Percentiles rank a stretch among this genome's conserved stretches.
phyloP scores from a whole-genome alignment of 2,797 vertebrate genomes.

The Chanos chanos region DNA sequence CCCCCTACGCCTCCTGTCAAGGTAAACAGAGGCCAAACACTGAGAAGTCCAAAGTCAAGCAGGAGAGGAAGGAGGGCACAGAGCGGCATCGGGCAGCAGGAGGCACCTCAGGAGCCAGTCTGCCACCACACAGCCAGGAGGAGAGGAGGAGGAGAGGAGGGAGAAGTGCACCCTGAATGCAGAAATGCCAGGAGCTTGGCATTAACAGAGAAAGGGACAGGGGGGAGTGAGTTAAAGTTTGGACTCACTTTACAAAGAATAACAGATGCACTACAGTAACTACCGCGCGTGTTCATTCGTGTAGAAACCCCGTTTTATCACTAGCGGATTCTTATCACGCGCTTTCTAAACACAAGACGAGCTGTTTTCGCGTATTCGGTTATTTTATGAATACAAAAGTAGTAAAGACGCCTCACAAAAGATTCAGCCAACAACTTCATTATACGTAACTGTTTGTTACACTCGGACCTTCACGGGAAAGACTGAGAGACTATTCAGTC shows the following conservation, averaged over 20 bases:
- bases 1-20: slow-evolving; percentile 78
- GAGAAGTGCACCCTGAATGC: slow-evolving; percentile 62
- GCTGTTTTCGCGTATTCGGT: too few species aligned
- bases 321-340: too few species aligned
- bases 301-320: too few species aligned
- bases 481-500: too few species aligned
- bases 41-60: slow-evolving; percentile 80
- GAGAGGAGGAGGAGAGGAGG: slow-evolving; percentile 36
- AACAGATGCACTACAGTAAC: background rate
- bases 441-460: too few species aligned
- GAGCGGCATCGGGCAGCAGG: too few species aligned
- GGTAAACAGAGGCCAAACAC: slow-evolving; percentile 76
- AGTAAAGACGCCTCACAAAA: too few species aligned
- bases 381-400: too few species aligned
- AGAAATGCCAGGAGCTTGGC: slow-evolving; percentile 58
- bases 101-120: slow-evolving; percentile 75
- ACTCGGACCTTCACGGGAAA: too few species aligned
- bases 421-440: too few species aligned
- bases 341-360: too few species aligned
- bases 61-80: slow-evolving; percentile 75
- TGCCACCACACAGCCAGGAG: slow-evolving; percentile 62
- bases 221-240: background rate
- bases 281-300: too few species aligned
- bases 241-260: background rate
- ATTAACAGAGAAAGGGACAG: slow-evolving; percentile 26